A percentile compares a stretch with the other conserved stretches of the same genome.
Evolutionary conservation across 1,140 invertebrate species (phyloP).

Genomic region (Bicyclus anynana): DNA sequence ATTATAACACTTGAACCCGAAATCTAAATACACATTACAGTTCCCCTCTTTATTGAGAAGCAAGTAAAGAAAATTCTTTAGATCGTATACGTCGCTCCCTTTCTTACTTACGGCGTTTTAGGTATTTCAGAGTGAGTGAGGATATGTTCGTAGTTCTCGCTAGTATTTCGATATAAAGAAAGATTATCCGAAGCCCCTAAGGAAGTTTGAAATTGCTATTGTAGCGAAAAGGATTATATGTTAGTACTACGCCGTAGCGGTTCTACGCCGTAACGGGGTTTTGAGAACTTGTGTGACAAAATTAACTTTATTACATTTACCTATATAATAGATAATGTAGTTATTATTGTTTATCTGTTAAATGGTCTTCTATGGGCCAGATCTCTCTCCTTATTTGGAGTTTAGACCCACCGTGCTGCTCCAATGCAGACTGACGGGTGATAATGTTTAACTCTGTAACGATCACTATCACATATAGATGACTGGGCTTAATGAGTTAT

Average conservation of each 20-base stretch:
- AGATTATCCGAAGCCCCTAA: slow-evolving; percentile 79
- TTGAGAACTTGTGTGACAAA: slow-evolving; percentile 45
- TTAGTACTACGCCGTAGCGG: slow-evolving; percentile 75
- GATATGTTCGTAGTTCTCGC: slow-evolving; percentile 42
- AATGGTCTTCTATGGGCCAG: too few relatives aligned
- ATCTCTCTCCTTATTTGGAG: too few relatives aligned
- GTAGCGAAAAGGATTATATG: slow-evolving; percentile 79
- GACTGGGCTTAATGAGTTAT: too few relatives aligned
- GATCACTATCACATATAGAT: too few relatives aligned
- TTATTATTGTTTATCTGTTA: too few relatives aligned
- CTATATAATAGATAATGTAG: background rate
- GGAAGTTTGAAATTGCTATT: slow-evolving; percentile 79
- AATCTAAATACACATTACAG: slow-evolving; percentile 78
- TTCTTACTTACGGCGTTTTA: slow-evolving; percentile 20
- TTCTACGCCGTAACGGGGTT: slow-evolving; percentile 56
- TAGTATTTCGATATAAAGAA: slow-evolving; percentile 76
- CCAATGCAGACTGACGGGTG: too few relatives aligned
- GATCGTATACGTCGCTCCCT: slow-evolving; percentile 39
- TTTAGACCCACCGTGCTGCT: too few relatives aligned
- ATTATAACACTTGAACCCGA: slow-evolving; percentile 72
- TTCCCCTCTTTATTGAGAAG: slow-evolving; percentile 75
- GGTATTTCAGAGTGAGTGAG: slow-evolving; percentile 33
- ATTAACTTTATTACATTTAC: slow-evolving; percentile 28
- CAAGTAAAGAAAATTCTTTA: slow-evolving; percentile 58
- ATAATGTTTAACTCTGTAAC: too few relatives aligned